Evolutionary conservation across 2,113 vertebrate genomes (phyloP), one percentile per base, ranked within the genome.

Genomic region (Otocyon megalotis): DNA sequence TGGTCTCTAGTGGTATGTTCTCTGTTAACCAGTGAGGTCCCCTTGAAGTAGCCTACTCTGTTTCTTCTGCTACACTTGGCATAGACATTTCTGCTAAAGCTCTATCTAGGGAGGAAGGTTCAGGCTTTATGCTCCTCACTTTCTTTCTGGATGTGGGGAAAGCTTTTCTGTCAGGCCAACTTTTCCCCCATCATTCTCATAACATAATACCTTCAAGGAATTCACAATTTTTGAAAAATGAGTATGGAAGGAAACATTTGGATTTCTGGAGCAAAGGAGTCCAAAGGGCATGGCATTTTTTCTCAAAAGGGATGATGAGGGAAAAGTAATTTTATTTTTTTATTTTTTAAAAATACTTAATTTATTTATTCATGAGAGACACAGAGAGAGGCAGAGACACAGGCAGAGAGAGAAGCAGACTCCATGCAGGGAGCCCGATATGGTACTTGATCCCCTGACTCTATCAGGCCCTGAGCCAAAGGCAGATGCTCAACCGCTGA

Each of bases 271-370:
- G 8, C 28, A 90, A 88, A 72, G 24, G 50, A 85, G 15, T 43
- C 11, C 20, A 56, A 90, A 84, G 11, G 5, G 8, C 12, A 60
- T 60, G n/a, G 4, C 3, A 84, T 1, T 79, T 85, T 97, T 96
- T 93, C 48, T 96, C 71, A 20, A 74, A 77, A 53, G 37, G 11
- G 4, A 1, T 83, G 3, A 93, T 62, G 32, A 63, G 8, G 50
- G 28, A 89, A 90, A 85, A 72, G 69, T 88, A 77, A 81, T 84
- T 95, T 85, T 32, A 93, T 7, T 43, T 43, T 43, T 43, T 43
- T 43, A 43, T 43, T 43, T 43, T 43, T 43, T 6, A 43, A 43
- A 43, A 43, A 43, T 43, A 43, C 6, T 43, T n/a, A n/a, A n/a
- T n/a, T 43, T 43, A 43, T 43, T 43, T 43, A 43, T 43, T 43